phyloP scores from a whole-genome alignment of 2,888 invertebrate species.

The Patella caerulea region DNA sequence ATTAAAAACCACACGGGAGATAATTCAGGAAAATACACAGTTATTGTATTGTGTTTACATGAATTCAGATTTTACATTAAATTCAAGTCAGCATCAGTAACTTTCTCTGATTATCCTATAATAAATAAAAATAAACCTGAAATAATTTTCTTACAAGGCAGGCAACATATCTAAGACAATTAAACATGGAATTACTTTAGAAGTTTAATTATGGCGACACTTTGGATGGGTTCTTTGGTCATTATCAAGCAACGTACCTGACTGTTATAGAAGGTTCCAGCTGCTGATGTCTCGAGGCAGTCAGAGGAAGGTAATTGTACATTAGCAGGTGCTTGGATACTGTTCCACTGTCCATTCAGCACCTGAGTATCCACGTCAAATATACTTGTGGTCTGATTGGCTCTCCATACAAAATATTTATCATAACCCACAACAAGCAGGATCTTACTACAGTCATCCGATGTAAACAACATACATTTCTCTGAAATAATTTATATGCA shows the following conservation, averaged over 20 bases:
- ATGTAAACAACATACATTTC: slow-evolving; percentile 46
- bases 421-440: slow-evolving; percentile 51
- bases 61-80: no score
- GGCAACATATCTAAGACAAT: no score
- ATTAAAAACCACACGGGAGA: no score
- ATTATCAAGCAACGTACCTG: slow-evolving; percentile 38
- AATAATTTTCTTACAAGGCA: no score
- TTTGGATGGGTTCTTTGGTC: no score
- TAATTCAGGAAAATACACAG: no score
- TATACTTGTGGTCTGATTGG: slow-evolving; percentile 36
- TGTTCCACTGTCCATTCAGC: slow-evolving; percentile 61
- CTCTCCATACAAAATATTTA: slow-evolving; percentile 59
- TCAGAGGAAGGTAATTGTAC: slow-evolving; percentile 49
- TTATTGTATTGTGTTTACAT: no score
- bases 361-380: slow-evolving; percentile 45
- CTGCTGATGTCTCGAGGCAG: slow-evolving; percentile 46
- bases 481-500: slow-evolving; percentile 32
- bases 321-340: slow-evolving; percentile 49
- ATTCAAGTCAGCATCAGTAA: no score
- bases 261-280: slow-evolving; percentile 55
- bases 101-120: no score
- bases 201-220: no score
- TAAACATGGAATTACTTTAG: no score
- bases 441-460: slow-evolving; percentile 58
- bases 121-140: no score